Conservation (phyloP, 64 coral and sea anemone genomes). For the Pachyseris speciosa region DNA sequence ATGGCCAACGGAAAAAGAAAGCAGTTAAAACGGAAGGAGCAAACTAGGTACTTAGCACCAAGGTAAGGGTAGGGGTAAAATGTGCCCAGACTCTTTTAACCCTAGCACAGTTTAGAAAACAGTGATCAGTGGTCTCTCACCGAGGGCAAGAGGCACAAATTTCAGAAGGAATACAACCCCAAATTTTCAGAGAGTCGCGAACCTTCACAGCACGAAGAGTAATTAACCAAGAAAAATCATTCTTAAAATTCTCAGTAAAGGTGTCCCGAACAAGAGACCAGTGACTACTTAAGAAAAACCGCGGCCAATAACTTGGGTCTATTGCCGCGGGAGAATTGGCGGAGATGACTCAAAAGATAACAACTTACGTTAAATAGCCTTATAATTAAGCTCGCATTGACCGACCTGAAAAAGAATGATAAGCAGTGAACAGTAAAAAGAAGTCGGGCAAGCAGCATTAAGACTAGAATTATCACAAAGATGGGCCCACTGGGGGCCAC, state of each 20-base stretch:
- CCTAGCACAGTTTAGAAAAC: background rate
- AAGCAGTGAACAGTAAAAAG: background rate
- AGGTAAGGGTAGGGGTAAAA: background rate
- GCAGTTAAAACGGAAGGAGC: no score
- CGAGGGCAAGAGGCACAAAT: background rate
- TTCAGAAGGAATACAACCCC: background rate
- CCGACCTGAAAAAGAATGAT: background rate
- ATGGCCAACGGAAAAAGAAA: background rate
- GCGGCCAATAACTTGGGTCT: background rate
- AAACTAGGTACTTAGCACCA: background rate
- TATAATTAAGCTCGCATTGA: background rate
- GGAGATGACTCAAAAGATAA: background rate
- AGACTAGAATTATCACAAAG: background rate
- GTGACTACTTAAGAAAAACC: background rate
- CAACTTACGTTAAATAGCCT: background rate
- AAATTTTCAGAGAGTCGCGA: background rate
- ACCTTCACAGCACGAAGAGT: background rate
- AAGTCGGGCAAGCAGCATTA: background rate
- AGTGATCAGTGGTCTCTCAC: background rate
- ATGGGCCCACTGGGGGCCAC: background rate
- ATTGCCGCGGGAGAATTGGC: background rate
- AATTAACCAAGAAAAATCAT: background rate
- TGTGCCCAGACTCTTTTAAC: background rate
- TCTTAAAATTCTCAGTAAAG: background rate
- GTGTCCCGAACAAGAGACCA: background rate